A percentile compares a stretch with the other conserved stretches of the same genome.
These are phyloP conservation scores for Myopa testacea DNA, from an alignment of 2,888 invertebrate species.

Conservation along the genomic window DNA sequence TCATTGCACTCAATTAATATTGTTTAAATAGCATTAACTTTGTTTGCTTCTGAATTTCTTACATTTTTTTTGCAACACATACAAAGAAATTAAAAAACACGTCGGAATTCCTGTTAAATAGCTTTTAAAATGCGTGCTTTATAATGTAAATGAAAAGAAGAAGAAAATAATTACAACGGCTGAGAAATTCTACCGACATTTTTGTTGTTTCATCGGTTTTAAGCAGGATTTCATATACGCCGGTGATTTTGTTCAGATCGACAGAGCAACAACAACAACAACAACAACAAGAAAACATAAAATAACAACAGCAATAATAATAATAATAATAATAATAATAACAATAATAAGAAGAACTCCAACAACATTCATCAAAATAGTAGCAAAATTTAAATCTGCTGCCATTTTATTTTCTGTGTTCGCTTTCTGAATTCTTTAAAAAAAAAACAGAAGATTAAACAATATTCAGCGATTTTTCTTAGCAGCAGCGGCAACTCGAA, in stretches of 20 bases:
- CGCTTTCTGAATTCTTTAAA: not conserved
- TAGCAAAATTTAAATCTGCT: not conserved
- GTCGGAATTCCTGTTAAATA: too few relatives aligned
- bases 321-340: not conserved
- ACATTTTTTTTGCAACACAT: too few relatives aligned
- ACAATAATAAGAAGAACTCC: not conserved
- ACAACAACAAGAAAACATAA: not conserved
- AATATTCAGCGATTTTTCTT: slow-evolving; percentile 14
- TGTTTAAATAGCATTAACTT: too few relatives aligned
- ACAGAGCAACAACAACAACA: not conserved
- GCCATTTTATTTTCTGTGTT: not conserved
- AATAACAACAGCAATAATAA: not conserved
- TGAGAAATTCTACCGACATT: not conserved
- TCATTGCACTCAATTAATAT: too few relatives aligned
- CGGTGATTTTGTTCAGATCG: too few relatives aligned
- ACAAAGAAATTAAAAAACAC: too few relatives aligned
- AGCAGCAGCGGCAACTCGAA: not conserved
- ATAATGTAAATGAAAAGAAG: not conserved
- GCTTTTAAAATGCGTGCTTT: too few relatives aligned
- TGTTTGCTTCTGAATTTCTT: not conserved
- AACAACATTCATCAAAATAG: not conserved
- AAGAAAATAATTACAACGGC: not conserved
- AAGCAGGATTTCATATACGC: not conserved
- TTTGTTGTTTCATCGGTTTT: not conserved
- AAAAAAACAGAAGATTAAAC: not conserved